Conservation (phyloP, 2,113 vertebrate species). For the Balaenoptera acutorostrata region DNA sequence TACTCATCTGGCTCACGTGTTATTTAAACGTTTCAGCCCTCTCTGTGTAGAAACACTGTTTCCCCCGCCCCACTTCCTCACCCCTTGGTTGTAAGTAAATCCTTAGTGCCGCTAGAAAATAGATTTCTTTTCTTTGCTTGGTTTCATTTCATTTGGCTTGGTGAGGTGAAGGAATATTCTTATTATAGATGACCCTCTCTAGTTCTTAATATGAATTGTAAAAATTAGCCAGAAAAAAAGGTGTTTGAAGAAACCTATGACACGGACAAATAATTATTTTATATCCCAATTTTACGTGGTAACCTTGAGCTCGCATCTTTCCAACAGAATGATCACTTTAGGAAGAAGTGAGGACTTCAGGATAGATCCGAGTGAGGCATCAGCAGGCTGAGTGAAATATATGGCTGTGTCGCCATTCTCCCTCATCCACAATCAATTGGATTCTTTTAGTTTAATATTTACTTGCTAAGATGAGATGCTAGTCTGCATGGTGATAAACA, state of each 20-base stretch:
- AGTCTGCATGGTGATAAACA: constrained; percentile 99
- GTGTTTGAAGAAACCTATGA: constrained; percentile 83
- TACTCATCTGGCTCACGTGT: not conserved
- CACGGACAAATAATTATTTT: constrained; percentile 93
- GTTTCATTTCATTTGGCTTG: not conserved
- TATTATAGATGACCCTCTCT: not conserved
- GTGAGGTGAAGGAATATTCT: not conserved
- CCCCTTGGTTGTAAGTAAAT: not conserved
- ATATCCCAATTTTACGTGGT: constrained; percentile 89
- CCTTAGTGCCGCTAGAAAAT: not conserved
- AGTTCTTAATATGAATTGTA: not conserved
- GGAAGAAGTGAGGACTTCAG: constrained; percentile 70
- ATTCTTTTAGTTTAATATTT: constrained; percentile 99
- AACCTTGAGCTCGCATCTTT: constrained; percentile 92
- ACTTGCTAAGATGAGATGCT: constrained; percentile 99
- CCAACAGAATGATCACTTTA: constrained; percentile 89
- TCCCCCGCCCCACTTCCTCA: not conserved
- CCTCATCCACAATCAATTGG: constrained; percentile 99
- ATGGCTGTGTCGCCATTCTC: constrained; percentile 90
- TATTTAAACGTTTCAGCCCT: not conserved
- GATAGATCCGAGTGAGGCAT: constrained; percentile 84
- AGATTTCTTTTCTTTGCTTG: not conserved
- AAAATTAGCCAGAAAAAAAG: constrained; percentile 67
- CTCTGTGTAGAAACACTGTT: not conserved
- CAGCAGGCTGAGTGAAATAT: constrained; percentile 96